Percentiles rank a stretch among this genome's conserved stretches.
phyloP scores from a whole-genome alignment of 2,888 invertebrate genomes.

The Sinelater perroti region DNA sequence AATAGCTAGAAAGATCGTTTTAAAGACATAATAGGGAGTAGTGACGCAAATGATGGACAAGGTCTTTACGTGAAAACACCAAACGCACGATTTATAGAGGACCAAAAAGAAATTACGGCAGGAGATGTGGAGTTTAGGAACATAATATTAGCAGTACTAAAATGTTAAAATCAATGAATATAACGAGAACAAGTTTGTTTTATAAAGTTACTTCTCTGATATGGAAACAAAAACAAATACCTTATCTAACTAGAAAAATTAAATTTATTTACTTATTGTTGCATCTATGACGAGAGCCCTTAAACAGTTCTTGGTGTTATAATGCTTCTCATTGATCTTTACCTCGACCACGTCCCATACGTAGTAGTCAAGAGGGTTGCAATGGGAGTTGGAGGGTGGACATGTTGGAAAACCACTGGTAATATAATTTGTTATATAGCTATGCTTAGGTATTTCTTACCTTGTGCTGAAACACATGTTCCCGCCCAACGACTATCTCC shows the following conservation, averaged over 20 bases:
- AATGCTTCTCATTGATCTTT: background rate
- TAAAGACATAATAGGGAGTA: background rate
- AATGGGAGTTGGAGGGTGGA: background rate
- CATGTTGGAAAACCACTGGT: background rate
- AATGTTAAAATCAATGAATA: background rate
- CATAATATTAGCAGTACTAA: background rate
- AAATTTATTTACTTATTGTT: background rate
- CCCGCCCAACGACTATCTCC: no score
- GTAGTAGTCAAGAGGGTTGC: background rate
- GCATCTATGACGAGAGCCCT: no score
- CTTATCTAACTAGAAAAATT: background rate
- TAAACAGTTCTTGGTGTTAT: background rate
- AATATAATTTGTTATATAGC: no score
- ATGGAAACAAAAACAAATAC: background rate
- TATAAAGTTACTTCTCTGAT: background rate
- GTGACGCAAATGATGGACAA: background rate
- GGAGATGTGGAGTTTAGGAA: background rate
- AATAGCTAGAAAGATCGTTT: background rate
- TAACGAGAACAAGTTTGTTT: no score
- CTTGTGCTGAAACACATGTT: no score
- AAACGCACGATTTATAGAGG: background rate
- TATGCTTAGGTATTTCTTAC: no score
- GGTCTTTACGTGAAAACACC: background rate
- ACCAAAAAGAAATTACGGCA: background rate
- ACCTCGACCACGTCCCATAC: no score